phyloP scores from a whole-genome alignment of 2,888 invertebrate species.

The Mythimna vitellina region DNA sequence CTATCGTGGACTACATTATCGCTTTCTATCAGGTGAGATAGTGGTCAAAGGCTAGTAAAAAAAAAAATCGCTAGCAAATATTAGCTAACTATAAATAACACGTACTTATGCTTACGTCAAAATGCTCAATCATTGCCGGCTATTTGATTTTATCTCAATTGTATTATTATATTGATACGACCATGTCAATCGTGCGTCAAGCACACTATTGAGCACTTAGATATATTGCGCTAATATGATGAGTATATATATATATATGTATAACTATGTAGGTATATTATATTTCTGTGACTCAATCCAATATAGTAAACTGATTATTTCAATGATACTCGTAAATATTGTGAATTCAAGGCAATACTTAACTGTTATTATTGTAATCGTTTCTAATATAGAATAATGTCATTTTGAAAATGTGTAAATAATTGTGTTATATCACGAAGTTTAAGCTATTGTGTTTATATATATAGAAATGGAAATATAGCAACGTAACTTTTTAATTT shows the following conservation, averaged over 20 bases:
- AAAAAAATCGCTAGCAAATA: background rate
- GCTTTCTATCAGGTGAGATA: too few relatives aligned
- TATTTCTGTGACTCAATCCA: constrained; percentile 6
- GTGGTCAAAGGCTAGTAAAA: too few relatives aligned
- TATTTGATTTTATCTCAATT: constrained; percentile 29
- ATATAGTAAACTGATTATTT: constrained; percentile 5
- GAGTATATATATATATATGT: background rate
- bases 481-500: background rate
- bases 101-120: background rate
- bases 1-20: too few relatives aligned
- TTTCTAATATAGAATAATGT: background rate
- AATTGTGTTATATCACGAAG: background rate
- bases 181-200: background rate
- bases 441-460: background rate
- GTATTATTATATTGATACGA: constrained; percentile 17
- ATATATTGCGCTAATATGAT: constrained; percentile 29
- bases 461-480: background rate
- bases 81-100: background rate
- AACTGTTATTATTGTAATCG: background rate
- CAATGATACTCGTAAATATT: background rate
- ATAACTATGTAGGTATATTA: background rate
- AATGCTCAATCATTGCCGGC: constrained; percentile 7
- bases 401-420: background rate
- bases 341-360: background rate
- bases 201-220: constrained; percentile 16